These are phyloP conservation scores for Nomada flava DNA, from an alignment of 2,888 invertebrate genomes.

Conservation along the genomic window DNA sequence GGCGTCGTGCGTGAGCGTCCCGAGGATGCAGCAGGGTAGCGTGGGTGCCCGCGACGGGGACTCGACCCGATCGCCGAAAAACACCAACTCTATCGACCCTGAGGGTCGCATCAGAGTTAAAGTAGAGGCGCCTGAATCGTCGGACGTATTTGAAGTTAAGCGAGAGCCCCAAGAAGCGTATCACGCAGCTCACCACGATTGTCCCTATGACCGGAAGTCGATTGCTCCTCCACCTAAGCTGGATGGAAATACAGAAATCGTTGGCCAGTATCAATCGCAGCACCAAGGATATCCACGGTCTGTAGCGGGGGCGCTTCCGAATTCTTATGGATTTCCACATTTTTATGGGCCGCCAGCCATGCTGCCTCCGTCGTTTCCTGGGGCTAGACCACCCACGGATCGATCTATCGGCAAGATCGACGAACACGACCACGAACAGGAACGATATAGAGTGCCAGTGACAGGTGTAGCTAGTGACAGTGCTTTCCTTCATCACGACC, in stretches of 20 bases:
- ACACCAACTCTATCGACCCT: slow-evolving; percentile 53
- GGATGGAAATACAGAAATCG: slow-evolving; percentile 36
- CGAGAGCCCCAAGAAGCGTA: slow-evolving; percentile 70
- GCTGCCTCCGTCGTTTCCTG: slow-evolving; percentile 59
- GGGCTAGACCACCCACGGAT: slow-evolving; percentile 47
- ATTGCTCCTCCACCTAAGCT: slow-evolving; percentile 29
- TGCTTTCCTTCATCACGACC: slow-evolving; percentile 58
- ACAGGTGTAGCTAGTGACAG: slow-evolving; percentile 58
- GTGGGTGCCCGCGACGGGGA: slow-evolving; percentile 70
- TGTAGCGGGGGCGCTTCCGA: slow-evolving; percentile 39
- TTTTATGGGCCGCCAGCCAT: slow-evolving; percentile 70
- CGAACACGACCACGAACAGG: slow-evolving; percentile 63
- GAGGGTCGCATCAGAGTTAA: slow-evolving; percentile 74
- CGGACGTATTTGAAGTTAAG: slow-evolving; percentile 64
- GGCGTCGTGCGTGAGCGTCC: slow-evolving; percentile 23
- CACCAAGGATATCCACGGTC: slow-evolving; percentile 54
- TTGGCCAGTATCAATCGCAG: slow-evolving; percentile 42
- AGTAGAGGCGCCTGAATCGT: slow-evolving; percentile 67
- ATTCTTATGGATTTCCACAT: slow-evolving; percentile 73
- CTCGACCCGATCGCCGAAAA: slow-evolving; percentile 41
- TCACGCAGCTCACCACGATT: slow-evolving; percentile 48
- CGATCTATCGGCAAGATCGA: slow-evolving; percentile 57
- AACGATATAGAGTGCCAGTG: slow-evolving; percentile 55
- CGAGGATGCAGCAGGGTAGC: slow-evolving; percentile 79
- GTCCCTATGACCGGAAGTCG: slow-evolving; percentile 60